phyloP scores from a whole-genome alignment of 2,888 invertebrate genomes.

The Nematopogon swammerdamellus region DNA sequence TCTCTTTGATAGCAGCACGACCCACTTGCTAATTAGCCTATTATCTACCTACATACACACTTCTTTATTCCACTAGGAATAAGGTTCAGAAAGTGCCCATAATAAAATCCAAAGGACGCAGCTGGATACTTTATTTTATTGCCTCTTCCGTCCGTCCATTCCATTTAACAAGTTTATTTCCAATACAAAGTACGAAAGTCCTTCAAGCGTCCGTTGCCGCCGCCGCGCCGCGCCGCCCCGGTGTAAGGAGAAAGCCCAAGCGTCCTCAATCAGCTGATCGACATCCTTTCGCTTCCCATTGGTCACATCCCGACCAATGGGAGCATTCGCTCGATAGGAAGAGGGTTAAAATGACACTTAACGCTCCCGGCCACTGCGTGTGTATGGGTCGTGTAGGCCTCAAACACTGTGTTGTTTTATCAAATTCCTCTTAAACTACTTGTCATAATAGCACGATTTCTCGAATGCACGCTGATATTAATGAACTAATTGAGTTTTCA shows the following conservation, averaged over 20 bases:
- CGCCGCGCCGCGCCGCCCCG: constrained; percentile 9
- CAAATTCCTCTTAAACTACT: not conserved
- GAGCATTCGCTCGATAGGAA: not conserved
- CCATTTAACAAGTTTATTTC: not conserved
- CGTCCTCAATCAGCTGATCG: constrained; percentile 5
- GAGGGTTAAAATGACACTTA: not conserved
- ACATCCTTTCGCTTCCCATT: not conserved
- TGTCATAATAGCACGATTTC: not conserved
- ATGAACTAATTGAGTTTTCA: too few relatives aligned
- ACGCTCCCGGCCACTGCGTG: not conserved
- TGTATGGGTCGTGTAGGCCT: constrained; percentile 1
- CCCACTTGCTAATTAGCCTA: too few relatives aligned
- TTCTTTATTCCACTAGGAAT: not conserved
- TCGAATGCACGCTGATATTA: not conserved
- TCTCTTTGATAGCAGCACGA: too few relatives aligned
- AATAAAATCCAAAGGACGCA: not conserved
- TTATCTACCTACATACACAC: too few relatives aligned
- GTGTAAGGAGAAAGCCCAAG: constrained; percentile 2
- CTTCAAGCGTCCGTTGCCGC: constrained; percentile 9
- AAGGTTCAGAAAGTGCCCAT: not conserved
- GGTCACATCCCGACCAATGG: not conserved
- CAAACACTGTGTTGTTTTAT: not conserved
- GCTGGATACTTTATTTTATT: not conserved
- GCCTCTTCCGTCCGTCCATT: not conserved
- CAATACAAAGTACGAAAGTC: constrained; percentile 1